Conservation (phyloP, 2,113 vertebrate genomes). For the Tragulus kanchil region DNA sequence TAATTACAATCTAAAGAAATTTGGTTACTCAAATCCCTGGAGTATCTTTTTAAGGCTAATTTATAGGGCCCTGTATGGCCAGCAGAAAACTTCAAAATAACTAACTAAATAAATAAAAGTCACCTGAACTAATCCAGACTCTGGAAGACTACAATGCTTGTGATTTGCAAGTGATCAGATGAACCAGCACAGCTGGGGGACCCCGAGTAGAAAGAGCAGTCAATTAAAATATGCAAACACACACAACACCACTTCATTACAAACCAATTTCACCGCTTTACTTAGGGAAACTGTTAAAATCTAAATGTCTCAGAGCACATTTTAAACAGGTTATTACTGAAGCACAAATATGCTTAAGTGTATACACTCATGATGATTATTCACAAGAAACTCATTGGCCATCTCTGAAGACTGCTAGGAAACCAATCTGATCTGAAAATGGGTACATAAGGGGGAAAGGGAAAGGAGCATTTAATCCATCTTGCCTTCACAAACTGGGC, state of each 20-base stretch:
- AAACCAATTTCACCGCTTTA: conserved; percentile 7
- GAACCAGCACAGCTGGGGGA: background rate
- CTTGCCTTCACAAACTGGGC: conserved; percentile 5
- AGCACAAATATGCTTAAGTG: background rate
- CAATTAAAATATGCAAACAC: background rate
- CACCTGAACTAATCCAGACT: background rate
- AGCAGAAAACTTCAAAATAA: background rate
- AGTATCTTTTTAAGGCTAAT: background rate
- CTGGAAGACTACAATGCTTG: background rate
- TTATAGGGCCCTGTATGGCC: background rate
- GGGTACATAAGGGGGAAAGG: background rate
- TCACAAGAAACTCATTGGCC: conserved; percentile 1
- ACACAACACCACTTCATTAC: background rate
- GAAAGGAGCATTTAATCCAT: background rate
- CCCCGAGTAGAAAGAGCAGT: background rate
- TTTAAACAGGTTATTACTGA: conserved; percentile 29
- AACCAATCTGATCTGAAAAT: conserved; percentile 10
- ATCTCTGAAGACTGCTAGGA: background rate
- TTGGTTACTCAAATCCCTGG: background rate
- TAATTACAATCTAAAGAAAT: background rate
- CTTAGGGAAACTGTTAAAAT: background rate
- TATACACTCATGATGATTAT: background rate
- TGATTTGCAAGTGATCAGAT: background rate
- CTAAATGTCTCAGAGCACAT: conserved; percentile 9
- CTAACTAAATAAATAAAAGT: background rate